phyloP scores from a whole-genome alignment of 2,113 vertebrate genomes.

The Aegotheles bennettii region DNA sequence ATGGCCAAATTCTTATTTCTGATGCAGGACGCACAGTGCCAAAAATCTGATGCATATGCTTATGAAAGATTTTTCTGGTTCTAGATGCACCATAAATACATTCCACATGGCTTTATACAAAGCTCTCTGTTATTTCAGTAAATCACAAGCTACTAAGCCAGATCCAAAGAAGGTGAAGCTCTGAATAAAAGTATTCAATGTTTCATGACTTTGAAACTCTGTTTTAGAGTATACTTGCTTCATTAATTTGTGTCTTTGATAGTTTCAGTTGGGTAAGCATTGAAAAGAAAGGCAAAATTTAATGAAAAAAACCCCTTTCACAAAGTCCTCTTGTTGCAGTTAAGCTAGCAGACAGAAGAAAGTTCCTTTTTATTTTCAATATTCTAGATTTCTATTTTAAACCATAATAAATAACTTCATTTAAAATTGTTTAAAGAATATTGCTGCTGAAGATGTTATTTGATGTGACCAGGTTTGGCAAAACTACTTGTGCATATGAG shows the following conservation, averaged over 20 bases:
- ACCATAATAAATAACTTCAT: background rate
- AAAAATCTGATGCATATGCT: conserved; percentile 50
- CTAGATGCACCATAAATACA: conserved; percentile 47
- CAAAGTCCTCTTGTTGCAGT: background rate
- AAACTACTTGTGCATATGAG: background rate
- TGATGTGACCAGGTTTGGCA: background rate
- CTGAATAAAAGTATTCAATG: conserved; percentile 35
- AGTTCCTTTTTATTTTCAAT: background rate
- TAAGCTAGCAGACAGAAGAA: background rate
- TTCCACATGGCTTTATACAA: conserved; percentile 52
- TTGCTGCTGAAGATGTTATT: background rate
- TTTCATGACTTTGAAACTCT: conserved; percentile 33
- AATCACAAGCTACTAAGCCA: conserved; percentile 42
- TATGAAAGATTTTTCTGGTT: conserved; percentile 44
- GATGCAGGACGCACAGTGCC: background rate
- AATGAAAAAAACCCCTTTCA: background rate
- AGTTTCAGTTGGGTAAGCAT: background rate
- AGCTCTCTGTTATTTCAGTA: conserved; percentile 48
- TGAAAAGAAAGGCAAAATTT: background rate
- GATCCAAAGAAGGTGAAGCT: conserved; percentile 42
- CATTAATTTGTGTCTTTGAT: conserved; percentile 38
- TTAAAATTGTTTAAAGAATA: background rate
- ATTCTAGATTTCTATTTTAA: background rate
- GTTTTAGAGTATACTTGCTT: conserved; percentile 7
- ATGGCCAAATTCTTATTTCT: conserved; percentile 44